Base-by-base conservation (phyloP, 1,140 invertebrate species). In the Zaprionus lachaisei region DNA sequence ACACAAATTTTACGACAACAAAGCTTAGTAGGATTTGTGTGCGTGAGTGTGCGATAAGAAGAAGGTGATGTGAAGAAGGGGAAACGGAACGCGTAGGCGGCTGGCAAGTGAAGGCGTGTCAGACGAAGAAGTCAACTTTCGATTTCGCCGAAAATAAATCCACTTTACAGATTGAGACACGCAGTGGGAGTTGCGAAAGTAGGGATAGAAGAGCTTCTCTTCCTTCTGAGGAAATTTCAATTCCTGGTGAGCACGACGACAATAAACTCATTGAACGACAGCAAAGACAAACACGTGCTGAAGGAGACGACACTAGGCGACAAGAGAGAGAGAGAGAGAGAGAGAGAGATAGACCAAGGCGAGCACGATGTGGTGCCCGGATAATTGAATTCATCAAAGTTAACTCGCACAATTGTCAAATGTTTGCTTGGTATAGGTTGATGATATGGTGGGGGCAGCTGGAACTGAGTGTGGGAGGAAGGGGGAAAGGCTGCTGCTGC, bases 381-480 rank as follows among this genome's bases (percentile, higher is more conserved):
- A 85, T 91, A 90, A 91, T 90, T 90, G 85, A 90, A 90, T 91
- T 90, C 86, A 91, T 90, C 85, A 90, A 91, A 90, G 85, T 85
- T 85, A 90, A 90, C 85, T 90, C 77, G 81, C 85, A 82, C 85
- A 89, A 89, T 90, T 90, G 85, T 74, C 69, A 82, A 80, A 79
- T 66, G 70, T 51, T 61, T 81, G 67, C 17, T 12, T 41, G 38
- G 28, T 12, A 20, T 15, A 17, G n/a, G 61, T 4, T 20, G 54
- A 56, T 15, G 17, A 26, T 49, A 34, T n/a, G 41, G 26, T n/a
- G 31, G 24, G 34, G 5, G 37, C 2, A 28, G 7, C 2, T n/a
- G 20, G 11, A 28, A 11, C 17, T 15, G 15, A 22, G 49, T 38
- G 54, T 34, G 9, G 17, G 9, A 12, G n/a, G 12, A 37, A 5